phyloP scores from a whole-genome alignment of 2,888 invertebrate species.

The Eilema sororculum region DNA sequence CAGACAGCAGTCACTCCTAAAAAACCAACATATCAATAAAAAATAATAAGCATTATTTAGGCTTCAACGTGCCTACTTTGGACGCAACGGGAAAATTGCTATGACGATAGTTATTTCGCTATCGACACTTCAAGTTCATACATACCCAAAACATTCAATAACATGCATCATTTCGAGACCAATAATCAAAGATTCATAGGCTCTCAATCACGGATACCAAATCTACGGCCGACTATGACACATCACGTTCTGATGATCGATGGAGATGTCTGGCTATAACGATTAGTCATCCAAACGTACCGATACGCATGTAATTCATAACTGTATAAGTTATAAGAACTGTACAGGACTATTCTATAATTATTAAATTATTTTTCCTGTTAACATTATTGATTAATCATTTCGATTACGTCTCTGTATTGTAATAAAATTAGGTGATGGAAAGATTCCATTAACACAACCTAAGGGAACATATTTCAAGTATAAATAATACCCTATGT shows the following conservation, averaged over 20 bases:
- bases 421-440: no score
- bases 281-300: constrained; percentile 68
- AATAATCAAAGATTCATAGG: constrained; percentile 64
- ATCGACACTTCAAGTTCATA: constrained; percentile 11
- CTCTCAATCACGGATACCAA: constrained; percentile 62
- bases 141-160: constrained; percentile 31
- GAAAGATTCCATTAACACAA: no score
- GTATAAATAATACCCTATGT: no score
- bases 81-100: not conserved
- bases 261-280: constrained; percentile 68
- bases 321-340: constrained; percentile 41
- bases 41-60: not conserved
- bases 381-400: no score
- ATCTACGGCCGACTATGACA: constrained; percentile 64
- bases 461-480: no score
- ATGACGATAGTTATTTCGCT: not conserved
- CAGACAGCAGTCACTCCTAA: no score
- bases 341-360: constrained; percentile 37
- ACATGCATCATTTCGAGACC: constrained; percentile 28
- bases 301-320: constrained; percentile 60
- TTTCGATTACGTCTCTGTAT: no score
- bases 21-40: not conserved
- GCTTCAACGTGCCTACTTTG: no score
- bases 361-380: no score
- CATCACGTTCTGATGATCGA: constrained; percentile 72